phyloP scores from a whole-genome alignment of 2,797 vertebrate genomes.

The Malurus splendens region DNA sequence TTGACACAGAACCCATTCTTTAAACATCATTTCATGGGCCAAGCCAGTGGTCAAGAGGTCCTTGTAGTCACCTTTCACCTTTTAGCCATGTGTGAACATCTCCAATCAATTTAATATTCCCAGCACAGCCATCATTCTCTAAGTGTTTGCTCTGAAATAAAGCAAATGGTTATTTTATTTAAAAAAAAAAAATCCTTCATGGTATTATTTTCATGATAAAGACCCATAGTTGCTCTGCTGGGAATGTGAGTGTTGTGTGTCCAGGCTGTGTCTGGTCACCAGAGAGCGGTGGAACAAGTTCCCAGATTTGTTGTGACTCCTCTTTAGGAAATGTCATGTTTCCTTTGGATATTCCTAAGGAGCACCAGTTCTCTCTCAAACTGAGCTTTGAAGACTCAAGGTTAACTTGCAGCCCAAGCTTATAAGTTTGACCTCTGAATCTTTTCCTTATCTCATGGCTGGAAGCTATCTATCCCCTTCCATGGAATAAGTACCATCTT shows the following conservation, averaged over 20 bases:
- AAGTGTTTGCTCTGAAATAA: background rate
- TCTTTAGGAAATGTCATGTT: background rate
- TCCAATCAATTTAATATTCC: background rate
- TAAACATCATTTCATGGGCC: background rate
- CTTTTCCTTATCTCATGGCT: background rate
- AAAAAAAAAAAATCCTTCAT: background rate
- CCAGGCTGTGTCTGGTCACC: background rate
- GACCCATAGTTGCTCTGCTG: background rate
- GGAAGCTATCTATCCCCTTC: background rate
- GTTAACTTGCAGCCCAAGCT: background rate
- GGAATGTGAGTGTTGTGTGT: background rate
- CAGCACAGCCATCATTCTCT: background rate
- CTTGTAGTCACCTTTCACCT: fast-evolving
- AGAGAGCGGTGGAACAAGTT: background rate
- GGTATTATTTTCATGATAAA: background rate
- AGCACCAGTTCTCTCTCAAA: background rate
- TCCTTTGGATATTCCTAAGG: background rate
- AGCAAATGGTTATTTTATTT: background rate
- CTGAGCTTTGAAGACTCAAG: background rate
- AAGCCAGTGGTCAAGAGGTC: background rate
- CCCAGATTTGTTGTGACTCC: background rate
- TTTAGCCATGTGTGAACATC: background rate
- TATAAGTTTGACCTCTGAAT: background rate
- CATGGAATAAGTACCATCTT: background rate
- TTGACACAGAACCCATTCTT: background rate